A percentile compares a stretch with the other conserved stretches of the same genome.
Conservation (phyloP, 2,113 vertebrate species). For the Hiodon tergisus region DNA sequence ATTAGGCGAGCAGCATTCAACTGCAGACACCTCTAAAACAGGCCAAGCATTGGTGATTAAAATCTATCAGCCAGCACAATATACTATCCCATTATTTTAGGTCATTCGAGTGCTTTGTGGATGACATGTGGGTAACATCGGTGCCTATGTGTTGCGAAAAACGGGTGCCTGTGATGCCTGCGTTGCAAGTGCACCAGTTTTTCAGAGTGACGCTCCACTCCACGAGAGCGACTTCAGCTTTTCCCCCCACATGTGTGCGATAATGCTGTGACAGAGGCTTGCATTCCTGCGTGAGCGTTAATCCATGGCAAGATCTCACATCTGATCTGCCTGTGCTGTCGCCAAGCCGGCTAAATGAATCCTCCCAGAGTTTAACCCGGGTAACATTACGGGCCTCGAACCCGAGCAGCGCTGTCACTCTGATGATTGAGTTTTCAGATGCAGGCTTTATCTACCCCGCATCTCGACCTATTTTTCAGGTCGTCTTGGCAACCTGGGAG, state of each 20-base stretch:
- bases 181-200: constrained; percentile 32
- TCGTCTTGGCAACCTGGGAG: constrained; percentile 58
- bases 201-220: constrained; percentile 3
- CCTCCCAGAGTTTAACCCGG: constrained; percentile 18
- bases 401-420: constrained; percentile 28
- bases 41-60: no score
- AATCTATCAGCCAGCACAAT: neutral
- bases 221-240: constrained; percentile 20
- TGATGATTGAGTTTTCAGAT: constrained; percentile 37
- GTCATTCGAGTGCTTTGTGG: neutral
- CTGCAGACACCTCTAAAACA: neutral
- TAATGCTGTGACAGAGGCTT: neutral
- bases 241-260: neutral
- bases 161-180: neutral
- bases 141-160: neutral
- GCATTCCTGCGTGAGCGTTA: neutral
- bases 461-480: constrained; percentile 64
- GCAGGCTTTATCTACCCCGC: constrained; percentile 51
- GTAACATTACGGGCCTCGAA: constrained; percentile 40
- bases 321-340: neutral
- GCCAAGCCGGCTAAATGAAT: constrained; percentile 5
- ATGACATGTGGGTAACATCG: neutral
- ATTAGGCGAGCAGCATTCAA: no score
- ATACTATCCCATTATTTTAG: neutral
- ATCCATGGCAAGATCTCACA: neutral